A percentile compares a stretch with the other conserved stretches of the same genome.
These are phyloP conservation scores for human DNA, from an alignment of 2,113 vertebrate species.

Conservation along the genomic window DNA sequence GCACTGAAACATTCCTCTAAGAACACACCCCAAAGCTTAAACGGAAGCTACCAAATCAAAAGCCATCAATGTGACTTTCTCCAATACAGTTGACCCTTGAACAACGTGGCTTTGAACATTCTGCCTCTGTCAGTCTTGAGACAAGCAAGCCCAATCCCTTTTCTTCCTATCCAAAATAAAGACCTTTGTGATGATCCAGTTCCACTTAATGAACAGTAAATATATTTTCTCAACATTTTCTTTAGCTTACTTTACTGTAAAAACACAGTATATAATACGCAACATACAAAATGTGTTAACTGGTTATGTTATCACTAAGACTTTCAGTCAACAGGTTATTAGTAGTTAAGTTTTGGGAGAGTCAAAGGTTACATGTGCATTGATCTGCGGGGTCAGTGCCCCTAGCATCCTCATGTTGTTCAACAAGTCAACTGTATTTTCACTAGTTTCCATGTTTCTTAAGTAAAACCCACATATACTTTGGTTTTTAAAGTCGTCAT, in stretches of 20 bases:
- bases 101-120: neutral
- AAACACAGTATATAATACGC: neutral
- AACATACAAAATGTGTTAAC: neutral
- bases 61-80: neutral
- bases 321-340: neutral
- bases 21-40: neutral
- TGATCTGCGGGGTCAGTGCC: neutral
- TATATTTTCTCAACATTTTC: neutral
- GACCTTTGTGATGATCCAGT: neutral
- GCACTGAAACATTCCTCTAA: neutral
- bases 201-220: neutral
- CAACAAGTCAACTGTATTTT: neutral
- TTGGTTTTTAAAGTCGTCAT: neutral
- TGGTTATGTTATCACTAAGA: neutral
- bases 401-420: neutral
- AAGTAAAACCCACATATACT: neutral
- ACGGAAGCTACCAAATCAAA: neutral
- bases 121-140: neutral
- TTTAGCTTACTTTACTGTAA: neutral
- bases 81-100: neutral
- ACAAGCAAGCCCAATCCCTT: neutral
- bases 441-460: neutral
- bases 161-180: neutral
- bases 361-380: neutral
- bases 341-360: neutral